These are phyloP conservation scores for Anarhynchus alexandrinus DNA, from an alignment of 2,113 vertebrate genomes.

Conservation along the genomic window DNA sequence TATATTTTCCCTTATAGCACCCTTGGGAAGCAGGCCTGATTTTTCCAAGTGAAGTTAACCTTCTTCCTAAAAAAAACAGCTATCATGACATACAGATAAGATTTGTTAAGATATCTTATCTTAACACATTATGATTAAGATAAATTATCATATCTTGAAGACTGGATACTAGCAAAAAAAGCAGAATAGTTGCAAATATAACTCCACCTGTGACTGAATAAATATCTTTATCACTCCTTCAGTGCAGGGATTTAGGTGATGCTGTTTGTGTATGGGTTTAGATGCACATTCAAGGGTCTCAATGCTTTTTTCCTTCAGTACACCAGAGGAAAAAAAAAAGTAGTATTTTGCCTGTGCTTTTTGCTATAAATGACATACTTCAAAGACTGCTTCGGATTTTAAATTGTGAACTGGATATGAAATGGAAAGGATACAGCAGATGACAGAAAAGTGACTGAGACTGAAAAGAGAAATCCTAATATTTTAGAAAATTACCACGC, in stretches of 20 bases:
- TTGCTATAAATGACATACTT: neutral
- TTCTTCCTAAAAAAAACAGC: neutral
- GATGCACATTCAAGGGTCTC: neutral
- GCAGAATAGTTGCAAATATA: neutral
- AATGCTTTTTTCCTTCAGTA: neutral
- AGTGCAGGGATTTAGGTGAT: neutral
- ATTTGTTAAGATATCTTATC: neutral
- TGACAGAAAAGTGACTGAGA: neutral
- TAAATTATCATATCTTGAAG: neutral
- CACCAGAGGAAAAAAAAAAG: neutral
- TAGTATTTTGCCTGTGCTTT: neutral
- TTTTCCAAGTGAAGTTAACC: neutral
- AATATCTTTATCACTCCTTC: neutral
- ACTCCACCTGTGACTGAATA: neutral
- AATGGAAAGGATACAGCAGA: neutral
- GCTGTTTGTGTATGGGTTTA: neutral
- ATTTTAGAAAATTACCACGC: neutral
- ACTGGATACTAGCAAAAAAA: neutral
- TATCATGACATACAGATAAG: neutral
- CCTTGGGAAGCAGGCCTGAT: neutral
- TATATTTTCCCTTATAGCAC: neutral
- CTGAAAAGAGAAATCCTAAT: constrained; percentile 9
- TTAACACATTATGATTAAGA: neutral
- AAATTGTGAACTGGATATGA: neutral
- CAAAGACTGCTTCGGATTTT: neutral